Conservation (phyloP, 2,888 invertebrate genomes). For the Acanthosoma haemorrhoidale region DNA sequence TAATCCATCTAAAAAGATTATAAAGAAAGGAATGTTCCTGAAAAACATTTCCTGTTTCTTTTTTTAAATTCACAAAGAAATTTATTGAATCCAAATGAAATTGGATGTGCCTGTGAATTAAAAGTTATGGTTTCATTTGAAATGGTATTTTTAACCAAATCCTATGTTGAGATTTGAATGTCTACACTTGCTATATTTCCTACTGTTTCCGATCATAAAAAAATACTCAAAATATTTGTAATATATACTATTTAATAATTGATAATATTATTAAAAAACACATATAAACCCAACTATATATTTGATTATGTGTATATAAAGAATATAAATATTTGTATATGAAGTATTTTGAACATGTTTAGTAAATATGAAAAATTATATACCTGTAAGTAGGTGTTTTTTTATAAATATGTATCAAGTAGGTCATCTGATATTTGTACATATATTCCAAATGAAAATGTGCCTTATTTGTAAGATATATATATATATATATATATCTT, state of each 20-base stretch:
- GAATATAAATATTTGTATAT: background rate
- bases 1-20: background rate
- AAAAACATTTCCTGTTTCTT: no score
- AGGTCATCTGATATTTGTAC: constrained; percentile 13
- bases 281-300: no score
- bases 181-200: no score
- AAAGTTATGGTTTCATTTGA: background rate
- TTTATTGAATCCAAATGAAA: background rate
- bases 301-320: no score
- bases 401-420: constrained; percentile 2
- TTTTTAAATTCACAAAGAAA: background rate
- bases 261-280: no score
- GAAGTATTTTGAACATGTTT: background rate
- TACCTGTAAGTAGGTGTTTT: background rate
- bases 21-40: no score
- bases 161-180: no score
- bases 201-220: no score
- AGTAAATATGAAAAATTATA: background rate
- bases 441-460: constrained; percentile 11
- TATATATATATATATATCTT: no score
- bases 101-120: background rate
- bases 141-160: background rate
- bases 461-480: constrained; percentile 27
- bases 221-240: no score
- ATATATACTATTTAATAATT: no score